Evolutionary conservation across 1,140 invertebrate species (phyloP), one percentile per base, ranked within the genome.

Genomic region (Anthonomus grandis): DNA sequence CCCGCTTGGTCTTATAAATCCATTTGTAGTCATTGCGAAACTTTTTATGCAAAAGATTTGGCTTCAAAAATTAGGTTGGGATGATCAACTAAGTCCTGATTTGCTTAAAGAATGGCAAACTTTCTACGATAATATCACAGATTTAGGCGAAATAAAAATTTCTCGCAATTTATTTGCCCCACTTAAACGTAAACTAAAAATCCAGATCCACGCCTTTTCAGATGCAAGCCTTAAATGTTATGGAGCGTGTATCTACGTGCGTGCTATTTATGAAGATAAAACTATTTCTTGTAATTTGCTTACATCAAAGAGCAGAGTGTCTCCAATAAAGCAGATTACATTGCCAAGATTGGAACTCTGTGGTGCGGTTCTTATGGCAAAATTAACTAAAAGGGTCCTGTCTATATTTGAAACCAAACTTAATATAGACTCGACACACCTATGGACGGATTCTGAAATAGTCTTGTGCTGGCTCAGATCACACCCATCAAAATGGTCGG

Each of bases 401-500:
- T 36, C 21, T 8, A 48, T 48, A 19, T 44, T 19, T 22, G 8
- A 17, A 21, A 17, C 10, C n/a, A 19, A 9, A 38, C 10, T 50
- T 5, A 13, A 17, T 4, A 18, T 36, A 5, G 34, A 44, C 8
- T 19, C 13, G 10, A 13, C 23, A 9, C 9, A 18, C 15, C 13
- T 44, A 9, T 66, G 51, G 57, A 44, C 60, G 0, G 62, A 66
- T 46, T 57, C 38, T 1, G 19, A 39, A 13, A 61, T 67, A 8
- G 63, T 60, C 8, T 39, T 74, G 0, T 15, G 25, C 6, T 72
- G 73, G 71, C 47, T 74, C 2, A 22, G 38, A 4, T 56, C 57
- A 13, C 13, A 44, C 10, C 52, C 67, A 2, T 15, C 9, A 10
- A 45, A 50, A 5, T 67, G 67, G 57, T 64, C 69, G 24, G 39